phyloP scores from a whole-genome alignment of 2,797 vertebrate species.

The Sus cebifrons region DNA sequence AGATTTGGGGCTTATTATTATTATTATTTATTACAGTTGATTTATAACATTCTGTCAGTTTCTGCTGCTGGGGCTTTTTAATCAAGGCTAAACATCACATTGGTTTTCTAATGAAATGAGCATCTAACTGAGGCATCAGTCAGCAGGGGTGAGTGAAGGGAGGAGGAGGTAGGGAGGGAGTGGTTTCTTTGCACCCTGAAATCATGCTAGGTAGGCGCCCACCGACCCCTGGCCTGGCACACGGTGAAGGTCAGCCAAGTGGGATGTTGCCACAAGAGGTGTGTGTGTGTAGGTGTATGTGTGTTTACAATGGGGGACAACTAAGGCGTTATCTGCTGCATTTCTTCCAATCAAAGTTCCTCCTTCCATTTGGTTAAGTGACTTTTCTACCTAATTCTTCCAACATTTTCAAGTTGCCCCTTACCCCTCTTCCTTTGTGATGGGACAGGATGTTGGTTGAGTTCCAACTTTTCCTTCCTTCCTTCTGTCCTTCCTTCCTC shows the following conservation, averaged over 20 bases:
- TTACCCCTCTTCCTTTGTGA: not conserved
- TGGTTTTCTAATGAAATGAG: not conserved
- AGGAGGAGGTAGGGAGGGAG: fast-evolving
- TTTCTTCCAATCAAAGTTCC: not conserved
- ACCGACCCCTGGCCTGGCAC: not conserved
- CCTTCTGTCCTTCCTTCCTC: too few species aligned
- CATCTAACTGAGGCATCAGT: not conserved
- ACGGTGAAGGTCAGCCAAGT: not conserved
- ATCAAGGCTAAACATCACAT: not conserved
- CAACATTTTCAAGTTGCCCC: not conserved
- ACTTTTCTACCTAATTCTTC: not conserved
- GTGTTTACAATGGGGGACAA: not conserved
- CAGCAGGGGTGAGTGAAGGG: not conserved
- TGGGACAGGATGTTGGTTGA: not conserved
- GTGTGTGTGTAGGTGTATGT: not conserved
- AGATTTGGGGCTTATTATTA: not conserved
- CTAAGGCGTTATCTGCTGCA: not conserved
- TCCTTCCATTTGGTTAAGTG: not conserved
- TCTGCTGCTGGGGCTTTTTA: not conserved
- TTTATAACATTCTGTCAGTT: too few species aligned
- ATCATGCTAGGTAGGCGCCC: fast-evolving
- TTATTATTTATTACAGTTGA: too few species aligned
- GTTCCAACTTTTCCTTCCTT: not conserved
- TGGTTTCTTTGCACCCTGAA: not conserved
- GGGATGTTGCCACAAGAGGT: too few species aligned